Evolutionary conservation across 2,113 vertebrate species (phyloP), one percentile per base, ranked within the genome.

Genomic region (Silurus glanis): DNA sequence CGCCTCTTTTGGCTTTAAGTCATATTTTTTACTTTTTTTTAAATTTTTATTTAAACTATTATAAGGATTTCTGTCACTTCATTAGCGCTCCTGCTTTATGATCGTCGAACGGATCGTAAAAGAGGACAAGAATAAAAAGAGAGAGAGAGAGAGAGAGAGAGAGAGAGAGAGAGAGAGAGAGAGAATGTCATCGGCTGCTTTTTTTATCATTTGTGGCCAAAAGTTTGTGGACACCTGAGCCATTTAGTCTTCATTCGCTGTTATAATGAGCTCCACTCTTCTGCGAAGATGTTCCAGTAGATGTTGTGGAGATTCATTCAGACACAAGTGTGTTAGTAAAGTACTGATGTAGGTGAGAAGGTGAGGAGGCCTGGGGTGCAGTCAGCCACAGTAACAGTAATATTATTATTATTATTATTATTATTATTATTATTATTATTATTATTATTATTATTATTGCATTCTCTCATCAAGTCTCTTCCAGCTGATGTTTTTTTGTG

Each of bases 71-170:
- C 86, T 61, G 90, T 91, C 91, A 92, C 92, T 92, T 93, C 92
- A 93, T 94, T 92, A 94, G 93, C 92, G 91, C 91, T 90, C 90
- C 91, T 92, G 92, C 94, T 91, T 94, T 92, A 91, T 78, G 91
- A 93, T 93, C 78, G 92, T 94, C 92, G 94, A 94, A 93, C 93
- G 94, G 93, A 94, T 93, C 86, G 90, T 91, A 82, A 93, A 89
- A 58, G 79, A 93, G 91, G 94, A 93, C 93, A 93, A 92, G 92
- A 89, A 75, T 23, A 1, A 21, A 47, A 62, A 19, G 21, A 3
- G 23, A 71, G 21, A 19, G 14, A 28, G 28, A 69, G 21, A 19
- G 14, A 28, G 28, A 69, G 21, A 90, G 6, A 19, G 21, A 3
- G 23, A 71, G 21, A 19, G 14, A 28, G 28, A 69, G 21, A 19